A percentile compares a stretch with the other conserved stretches of the same genome.
These are phyloP conservation scores for Neoitamus cyanurus DNA, from an alignment of 2,888 invertebrate genomes.

Conservation along the genomic window DNA sequence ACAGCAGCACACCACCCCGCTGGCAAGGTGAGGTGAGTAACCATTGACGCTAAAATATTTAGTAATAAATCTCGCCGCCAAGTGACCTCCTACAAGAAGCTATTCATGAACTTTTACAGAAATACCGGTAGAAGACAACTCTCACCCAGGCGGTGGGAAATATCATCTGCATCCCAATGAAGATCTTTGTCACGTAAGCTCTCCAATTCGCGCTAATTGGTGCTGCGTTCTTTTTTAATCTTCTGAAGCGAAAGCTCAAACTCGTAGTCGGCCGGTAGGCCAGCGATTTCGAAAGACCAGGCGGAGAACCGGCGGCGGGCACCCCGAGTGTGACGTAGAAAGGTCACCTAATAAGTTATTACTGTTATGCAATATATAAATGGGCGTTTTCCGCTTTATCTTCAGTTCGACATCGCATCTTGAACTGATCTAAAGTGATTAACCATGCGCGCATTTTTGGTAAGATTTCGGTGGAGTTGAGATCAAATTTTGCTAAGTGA, in stretches of 20 bases:
- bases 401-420: conserved; percentile 49
- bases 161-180: conserved; percentile 33
- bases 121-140: conserved; percentile 25
- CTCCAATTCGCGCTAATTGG: conserved; percentile 3
- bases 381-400: conserved; percentile 43
- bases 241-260: neutral
- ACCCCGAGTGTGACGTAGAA: conserved; percentile 38
- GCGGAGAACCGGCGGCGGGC: neutral
- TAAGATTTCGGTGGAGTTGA: conserved; percentile 21
- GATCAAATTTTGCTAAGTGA: neutral
- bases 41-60: neutral
- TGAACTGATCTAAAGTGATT: conserved; percentile 39
- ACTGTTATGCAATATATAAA: conserved; percentile 48
- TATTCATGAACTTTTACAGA: conserved; percentile 27
- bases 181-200: neutral
- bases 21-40: neutral
- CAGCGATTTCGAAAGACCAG: conserved; percentile 31
- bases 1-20: neutral
- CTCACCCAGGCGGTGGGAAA: conserved; percentile 21
- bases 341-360: conserved; percentile 50
- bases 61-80: conserved; percentile 27
- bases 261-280: neutral
- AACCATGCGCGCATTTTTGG: conserved; percentile 47
- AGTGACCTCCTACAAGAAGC: conserved; percentile 28
- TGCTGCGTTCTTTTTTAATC: neutral